These are phyloP conservation scores for Drosophila dunni DNA, from an alignment of 1,140 invertebrate genomes.

Conservation along the genomic window DNA sequence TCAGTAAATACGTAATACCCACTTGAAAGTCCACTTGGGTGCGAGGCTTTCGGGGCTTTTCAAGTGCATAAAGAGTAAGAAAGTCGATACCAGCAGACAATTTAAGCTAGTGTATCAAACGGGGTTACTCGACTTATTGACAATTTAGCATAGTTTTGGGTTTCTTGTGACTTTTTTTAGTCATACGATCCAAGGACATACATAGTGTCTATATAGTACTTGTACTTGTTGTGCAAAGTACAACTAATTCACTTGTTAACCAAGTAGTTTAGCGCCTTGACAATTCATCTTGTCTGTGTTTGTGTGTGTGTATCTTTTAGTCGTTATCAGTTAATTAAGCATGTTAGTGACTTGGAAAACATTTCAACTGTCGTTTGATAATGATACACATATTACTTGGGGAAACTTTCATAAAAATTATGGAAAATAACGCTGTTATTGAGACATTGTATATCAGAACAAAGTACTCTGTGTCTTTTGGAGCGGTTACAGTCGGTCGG, in stretches of 20 bases:
- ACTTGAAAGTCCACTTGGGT: constrained; percentile 67
- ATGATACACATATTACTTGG: constrained; percentile 23
- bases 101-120: constrained; percentile 13
- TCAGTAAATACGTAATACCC: constrained; percentile 63
- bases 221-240: constrained; percentile 3
- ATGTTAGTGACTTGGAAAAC: constrained; percentile 30
- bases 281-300: constrained; percentile 1
- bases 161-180: background rate
- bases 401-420: constrained; percentile 24
- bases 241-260: constrained; percentile 20
- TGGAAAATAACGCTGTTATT: constrained; percentile 36
- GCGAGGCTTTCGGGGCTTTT: constrained; percentile 22
- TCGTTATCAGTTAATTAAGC: constrained; percentile 48
- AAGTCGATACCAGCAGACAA: constrained; percentile 43
- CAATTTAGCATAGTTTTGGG: background rate
- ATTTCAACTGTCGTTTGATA: constrained; percentile 8
- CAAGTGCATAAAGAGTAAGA: constrained; percentile 32
- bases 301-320: constrained; percentile 6
- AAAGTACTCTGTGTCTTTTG: background rate
- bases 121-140: background rate
- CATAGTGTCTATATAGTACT: background rate
- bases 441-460: constrained; percentile 6
- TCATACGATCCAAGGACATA: constrained; percentile 16
- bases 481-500: no score
- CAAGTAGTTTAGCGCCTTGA: constrained; percentile 14